Evolutionary conservation across 2,888 invertebrate species (phyloP), one percentile per base, ranked within the genome.

Genomic region (Lepidochitona cinerea): DNA sequence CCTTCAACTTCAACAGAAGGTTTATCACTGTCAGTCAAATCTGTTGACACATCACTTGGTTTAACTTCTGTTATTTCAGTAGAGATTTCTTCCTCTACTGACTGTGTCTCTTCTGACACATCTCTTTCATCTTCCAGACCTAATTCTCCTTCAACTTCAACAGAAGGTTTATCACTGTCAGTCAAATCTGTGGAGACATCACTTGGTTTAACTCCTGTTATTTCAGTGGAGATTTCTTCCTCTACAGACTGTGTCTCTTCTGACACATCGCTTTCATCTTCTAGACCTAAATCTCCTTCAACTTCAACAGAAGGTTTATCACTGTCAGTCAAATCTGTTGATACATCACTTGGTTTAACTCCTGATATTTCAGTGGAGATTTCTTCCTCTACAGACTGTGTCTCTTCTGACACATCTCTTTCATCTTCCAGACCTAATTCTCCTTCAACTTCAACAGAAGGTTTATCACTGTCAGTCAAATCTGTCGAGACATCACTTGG

Each of bases 141-240:
- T 41, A 41, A 9, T 41, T 41, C 41, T 41, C 41, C 41, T 41
- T 41, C 18, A 12, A 41, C 41, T n/a, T n/a, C n/a, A n/a, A n/a
- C n/a, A n/a, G n/a, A n/a, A n/a, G n/a, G n/a, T n/a, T n/a, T 54
- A 18, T 76, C 75, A n/a, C 71, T 75, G 37, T 77, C 79, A 36
- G 70, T 54, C 35, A 71, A 68, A 54, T 54, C 66, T 73, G 14
- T 23, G 52, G 9, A 36, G 49, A 67, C 69, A 26, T 75, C 75
- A 54, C 66, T 69, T 23, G 54, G 67, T 52, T 73, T 70, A 3
- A 59, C 68, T 37, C 71, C 72, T 41, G 41, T 18, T 41, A 12
- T 18, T 41, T 41, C 41, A 9, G 18, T 41, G 9, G 41, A 18
- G 9, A 18, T 41, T 18, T 41, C 41, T 18, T 41, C 41, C 18